Base-by-base conservation (phyloP, 2,113 vertebrate species). In the Xiphophorus couchianus region DNA sequence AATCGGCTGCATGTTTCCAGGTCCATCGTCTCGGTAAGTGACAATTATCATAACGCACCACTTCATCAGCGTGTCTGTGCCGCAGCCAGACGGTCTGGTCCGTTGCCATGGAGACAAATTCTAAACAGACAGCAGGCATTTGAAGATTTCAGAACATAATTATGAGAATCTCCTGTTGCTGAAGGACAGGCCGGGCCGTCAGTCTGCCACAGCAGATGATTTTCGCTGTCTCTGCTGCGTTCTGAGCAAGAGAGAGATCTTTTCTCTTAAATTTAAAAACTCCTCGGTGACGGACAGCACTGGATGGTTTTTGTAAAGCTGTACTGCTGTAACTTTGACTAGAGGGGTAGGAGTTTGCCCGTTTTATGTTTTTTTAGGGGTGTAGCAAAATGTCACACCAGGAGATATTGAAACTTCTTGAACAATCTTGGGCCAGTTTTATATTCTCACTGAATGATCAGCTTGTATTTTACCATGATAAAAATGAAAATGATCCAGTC, bases 101-200 rank as follows among this genome's bases (percentile, higher is more conserved):
- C 3, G 86, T 93, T 87, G 82, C 87, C 87, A 91, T 86, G 81
- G 91, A 72, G 71, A 91, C 77, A 69, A 62, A 82, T 82, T 83
- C 78, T 71, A 81, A 84, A 84, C 86, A 84, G 84, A 81, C 66
- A 83, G 70, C 83, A 86, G 71, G 68, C 77, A 76, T 82, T 72
- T 61, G 27, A 85, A 73, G 75, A 73, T 78, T 42, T 80, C 48
- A 73, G 84, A 83, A 72, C 77, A 74, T 44, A 54, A 74, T 66
- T 66, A 77, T 72, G 58, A 77, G 73, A 80, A 79, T 75, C 66
- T 84, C 28, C 66, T 74, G 42, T 69, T 78, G 74, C 78, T 75
- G 75, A 76, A 73, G 54, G 77, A 69, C 33, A 42, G 58, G 77
- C 62, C 13, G 60, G 77, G 60, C 66, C 58, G 27, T 77, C 66